Percentiles rank a stretch among this genome's conserved stretches.
These are phyloP conservation scores for Anthonomus grandis DNA, from an alignment of 1,140 invertebrate genomes.

Conservation along the genomic window DNA sequence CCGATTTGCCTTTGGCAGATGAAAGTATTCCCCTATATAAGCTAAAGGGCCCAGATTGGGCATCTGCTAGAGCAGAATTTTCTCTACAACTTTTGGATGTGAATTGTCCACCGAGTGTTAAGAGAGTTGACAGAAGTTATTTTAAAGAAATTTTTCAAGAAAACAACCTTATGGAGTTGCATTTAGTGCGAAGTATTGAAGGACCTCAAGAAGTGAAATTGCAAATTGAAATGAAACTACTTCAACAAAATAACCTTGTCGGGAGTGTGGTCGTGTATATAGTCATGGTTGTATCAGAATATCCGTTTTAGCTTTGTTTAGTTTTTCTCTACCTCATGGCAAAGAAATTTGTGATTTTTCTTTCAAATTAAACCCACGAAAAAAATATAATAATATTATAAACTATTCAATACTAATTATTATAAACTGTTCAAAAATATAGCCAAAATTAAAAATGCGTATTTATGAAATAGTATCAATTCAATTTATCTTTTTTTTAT, in stretches of 20 bases:
- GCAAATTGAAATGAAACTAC: conserved; percentile 82
- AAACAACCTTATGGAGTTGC: conserved; percentile 58
- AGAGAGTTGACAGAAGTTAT: conserved; percentile 60
- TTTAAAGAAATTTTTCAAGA: conserved; percentile 51
- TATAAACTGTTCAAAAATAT: no score
- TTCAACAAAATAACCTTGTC: conserved; percentile 62
- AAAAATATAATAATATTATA: no score
- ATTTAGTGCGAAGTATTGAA: conserved; percentile 65
- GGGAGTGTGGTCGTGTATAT: conserved; percentile 81
- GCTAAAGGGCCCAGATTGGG: conserved; percentile 74
- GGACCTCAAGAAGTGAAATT: conserved; percentile 90
- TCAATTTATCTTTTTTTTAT: no score
- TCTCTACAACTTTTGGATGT: conserved; percentile 66
- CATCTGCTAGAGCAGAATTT: conserved; percentile 68
- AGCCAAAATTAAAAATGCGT: no score
- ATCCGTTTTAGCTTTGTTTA: conserved; percentile 80
- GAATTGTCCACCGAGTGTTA: conserved; percentile 58
- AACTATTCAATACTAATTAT: no score
- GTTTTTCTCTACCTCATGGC: no score
- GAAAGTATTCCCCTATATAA: conserved; percentile 79
- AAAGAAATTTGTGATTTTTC: no score
- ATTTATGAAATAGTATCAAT: no score
- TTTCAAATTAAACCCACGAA: no score
- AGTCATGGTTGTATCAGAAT: conserved; percentile 80
- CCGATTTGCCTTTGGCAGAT: conserved; percentile 72